Conservation (phyloP, 64 coral and sea anemone genomes). For the Montipora capricornis region DNA sequence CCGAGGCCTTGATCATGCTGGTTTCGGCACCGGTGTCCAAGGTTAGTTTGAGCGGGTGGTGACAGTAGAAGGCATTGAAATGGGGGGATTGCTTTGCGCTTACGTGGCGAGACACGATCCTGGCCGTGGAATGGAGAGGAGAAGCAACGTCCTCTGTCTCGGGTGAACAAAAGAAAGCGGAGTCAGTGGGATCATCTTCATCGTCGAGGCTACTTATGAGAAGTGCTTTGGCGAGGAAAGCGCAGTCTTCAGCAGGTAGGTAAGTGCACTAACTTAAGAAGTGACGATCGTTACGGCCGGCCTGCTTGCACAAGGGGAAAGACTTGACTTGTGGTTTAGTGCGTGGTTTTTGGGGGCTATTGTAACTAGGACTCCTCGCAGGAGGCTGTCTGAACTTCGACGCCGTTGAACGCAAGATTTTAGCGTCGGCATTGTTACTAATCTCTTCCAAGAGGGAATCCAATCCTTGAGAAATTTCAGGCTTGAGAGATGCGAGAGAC, state of each 20-base stretch:
- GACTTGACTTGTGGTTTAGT: conserved; percentile 4
- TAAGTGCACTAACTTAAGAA: conserved; percentile 32
- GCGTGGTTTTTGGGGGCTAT: background rate
- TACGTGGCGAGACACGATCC: background rate
- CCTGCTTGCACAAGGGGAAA: conserved; percentile 16
- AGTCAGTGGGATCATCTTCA: background rate
- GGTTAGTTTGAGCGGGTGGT: conserved; percentile 23
- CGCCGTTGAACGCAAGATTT: background rate
- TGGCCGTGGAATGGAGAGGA: background rate
- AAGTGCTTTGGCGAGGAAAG: background rate
- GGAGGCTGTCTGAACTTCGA: background rate
- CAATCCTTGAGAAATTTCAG: background rate
- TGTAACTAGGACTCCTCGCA: background rate
- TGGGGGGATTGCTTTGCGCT: conserved; percentile 6
- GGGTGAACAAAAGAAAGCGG: background rate
- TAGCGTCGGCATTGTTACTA: background rate
- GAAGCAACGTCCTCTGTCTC: background rate
- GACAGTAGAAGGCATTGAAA: conserved; percentile 13
- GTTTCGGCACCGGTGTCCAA: background rate
- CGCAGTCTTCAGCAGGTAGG: conserved; percentile 17
- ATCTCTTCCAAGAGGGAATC: background rate
- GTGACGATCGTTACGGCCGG: conserved; percentile 2
- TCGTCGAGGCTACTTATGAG: background rate
- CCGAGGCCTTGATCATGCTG: background rate
- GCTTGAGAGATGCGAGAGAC: conserved; percentile 8